Evolutionary conservation across 2,888 invertebrate species (phyloP).

Genomic region (Agrochola circellaris): DNA sequence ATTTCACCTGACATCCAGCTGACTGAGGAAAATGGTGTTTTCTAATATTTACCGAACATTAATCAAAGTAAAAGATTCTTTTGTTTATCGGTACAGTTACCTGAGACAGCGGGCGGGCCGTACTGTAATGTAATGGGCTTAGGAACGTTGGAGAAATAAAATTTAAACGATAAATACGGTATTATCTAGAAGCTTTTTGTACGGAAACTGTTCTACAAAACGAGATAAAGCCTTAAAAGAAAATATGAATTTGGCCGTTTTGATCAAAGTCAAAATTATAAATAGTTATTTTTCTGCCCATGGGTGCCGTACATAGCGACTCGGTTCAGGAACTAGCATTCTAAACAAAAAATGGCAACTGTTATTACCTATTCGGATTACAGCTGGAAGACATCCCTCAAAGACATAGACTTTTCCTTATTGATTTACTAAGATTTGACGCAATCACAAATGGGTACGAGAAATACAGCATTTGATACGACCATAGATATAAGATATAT

Average conservation of each 20-base stretch:
- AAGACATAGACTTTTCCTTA: too few species aligned
- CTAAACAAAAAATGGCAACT: too few species aligned
- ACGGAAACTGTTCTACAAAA: neutral
- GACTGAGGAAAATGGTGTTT: constrained; percentile 60
- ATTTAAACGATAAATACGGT: constrained; percentile 49
- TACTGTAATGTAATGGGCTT: constrained; percentile 46
- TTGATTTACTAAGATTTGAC: neutral
- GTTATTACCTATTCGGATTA: neutral
- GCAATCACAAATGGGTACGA: neutral
- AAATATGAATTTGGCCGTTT: neutral
- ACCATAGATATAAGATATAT: too few species aligned
- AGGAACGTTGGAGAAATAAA: constrained; percentile 44
- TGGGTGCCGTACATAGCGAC: neutral
- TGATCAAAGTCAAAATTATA: constrained; percentile 8
- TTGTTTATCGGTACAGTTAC: constrained; percentile 62
- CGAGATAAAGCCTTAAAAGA: neutral
- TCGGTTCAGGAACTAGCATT: neutral
- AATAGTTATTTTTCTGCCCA: neutral
- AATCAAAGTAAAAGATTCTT: constrained; percentile 63
- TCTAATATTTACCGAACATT: constrained; percentile 60
- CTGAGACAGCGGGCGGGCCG: constrained; percentile 52
- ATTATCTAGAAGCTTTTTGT: constrained; percentile 32
- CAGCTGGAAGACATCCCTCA: neutral
- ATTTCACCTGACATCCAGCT: constrained; percentile 58
- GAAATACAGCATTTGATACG: too few species aligned